Conservation (phyloP, 1,140 invertebrate species). For the Lethrus apterus region DNA sequence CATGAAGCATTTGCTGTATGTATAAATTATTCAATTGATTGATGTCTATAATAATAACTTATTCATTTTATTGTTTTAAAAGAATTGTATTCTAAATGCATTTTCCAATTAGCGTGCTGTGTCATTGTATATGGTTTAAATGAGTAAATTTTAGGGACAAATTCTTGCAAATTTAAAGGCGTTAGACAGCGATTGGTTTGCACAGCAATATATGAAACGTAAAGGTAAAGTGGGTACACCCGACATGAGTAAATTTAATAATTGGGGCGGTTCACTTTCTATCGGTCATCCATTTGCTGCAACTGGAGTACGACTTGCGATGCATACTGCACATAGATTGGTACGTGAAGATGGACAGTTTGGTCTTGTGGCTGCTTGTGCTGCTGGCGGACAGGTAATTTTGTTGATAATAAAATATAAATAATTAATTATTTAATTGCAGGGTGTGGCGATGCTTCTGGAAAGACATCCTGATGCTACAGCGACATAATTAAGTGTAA, state of each 20-base stretch:
- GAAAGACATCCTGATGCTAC: constrained; percentile 85
- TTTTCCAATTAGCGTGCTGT: no score
- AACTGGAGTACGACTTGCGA: constrained; percentile 67
- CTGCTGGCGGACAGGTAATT: constrained; percentile 81
- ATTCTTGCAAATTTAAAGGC: constrained; percentile 97
- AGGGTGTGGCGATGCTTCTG: constrained; percentile 94
- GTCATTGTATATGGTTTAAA: constrained; percentile 2
- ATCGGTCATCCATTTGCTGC: constrained; percentile 99
- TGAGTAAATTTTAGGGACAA: constrained; percentile 37
- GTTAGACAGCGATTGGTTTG: constrained; percentile 95
- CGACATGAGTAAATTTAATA: constrained; percentile 89
- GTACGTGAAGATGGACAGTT: constrained; percentile 90
- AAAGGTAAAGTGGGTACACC: constrained; percentile 77
- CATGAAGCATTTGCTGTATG: constrained; percentile 97
- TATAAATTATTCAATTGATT: constrained; percentile 16
- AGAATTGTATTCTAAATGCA: no score
- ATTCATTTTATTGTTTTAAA: no score
- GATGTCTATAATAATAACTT: no score
- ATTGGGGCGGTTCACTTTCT: constrained; percentile 96
- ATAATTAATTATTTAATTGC: constrained; percentile 37
- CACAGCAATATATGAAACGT: constrained; percentile 80
- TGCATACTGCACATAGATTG: constrained; percentile 75
- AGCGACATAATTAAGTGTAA: constrained; percentile 37
- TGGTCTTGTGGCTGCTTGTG: constrained; percentile 94
- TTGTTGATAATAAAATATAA: constrained; percentile 9